Evolutionary conservation across 2,888 invertebrate genomes (phyloP).

Genomic region (Metallyticus violacea): DNA sequence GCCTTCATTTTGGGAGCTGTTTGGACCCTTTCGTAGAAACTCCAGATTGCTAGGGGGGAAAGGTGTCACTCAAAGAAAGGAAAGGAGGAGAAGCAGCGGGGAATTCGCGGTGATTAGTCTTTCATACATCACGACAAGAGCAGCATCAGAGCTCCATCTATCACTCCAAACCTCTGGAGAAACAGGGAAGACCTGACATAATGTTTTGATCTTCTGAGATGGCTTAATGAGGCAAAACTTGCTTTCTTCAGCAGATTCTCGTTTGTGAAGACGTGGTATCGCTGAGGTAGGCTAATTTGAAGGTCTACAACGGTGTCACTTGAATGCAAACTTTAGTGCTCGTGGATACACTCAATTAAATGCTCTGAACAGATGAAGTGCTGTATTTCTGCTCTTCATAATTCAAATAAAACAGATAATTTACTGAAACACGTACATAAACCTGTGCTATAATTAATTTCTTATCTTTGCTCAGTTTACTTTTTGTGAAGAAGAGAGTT

Average conservation of each 20-base stretch:
- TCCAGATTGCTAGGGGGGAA: background rate
- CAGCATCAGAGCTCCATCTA: background rate
- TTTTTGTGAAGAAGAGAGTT: too few species aligned
- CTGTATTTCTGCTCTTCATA: too few species aligned
- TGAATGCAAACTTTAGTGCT: too few species aligned
- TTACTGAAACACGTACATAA: too few species aligned
- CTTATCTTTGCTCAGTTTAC: too few species aligned
- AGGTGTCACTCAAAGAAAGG: slow-evolving; percentile 5
- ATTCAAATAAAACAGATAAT: too few species aligned
- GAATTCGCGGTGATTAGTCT: background rate
- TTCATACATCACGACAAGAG: background rate
- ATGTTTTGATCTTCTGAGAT: background rate
- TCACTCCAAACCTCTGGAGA: background rate
- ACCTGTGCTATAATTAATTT: too few species aligned
- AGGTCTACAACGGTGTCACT: too few species aligned
- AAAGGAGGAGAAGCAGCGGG: background rate
- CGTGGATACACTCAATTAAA: too few species aligned
- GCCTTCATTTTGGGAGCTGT: slow-evolving; percentile 22
- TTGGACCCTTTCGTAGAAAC: background rate
- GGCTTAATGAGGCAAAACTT: background rate
- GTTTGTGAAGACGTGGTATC: background rate
- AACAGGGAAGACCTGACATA: background rate
- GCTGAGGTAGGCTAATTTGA: background rate
- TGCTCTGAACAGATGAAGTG: too few species aligned
- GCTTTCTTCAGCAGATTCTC: background rate